Base-by-base conservation (phyloP, 2,113 vertebrate species). In the Microtus pennsylvanicus region DNA sequence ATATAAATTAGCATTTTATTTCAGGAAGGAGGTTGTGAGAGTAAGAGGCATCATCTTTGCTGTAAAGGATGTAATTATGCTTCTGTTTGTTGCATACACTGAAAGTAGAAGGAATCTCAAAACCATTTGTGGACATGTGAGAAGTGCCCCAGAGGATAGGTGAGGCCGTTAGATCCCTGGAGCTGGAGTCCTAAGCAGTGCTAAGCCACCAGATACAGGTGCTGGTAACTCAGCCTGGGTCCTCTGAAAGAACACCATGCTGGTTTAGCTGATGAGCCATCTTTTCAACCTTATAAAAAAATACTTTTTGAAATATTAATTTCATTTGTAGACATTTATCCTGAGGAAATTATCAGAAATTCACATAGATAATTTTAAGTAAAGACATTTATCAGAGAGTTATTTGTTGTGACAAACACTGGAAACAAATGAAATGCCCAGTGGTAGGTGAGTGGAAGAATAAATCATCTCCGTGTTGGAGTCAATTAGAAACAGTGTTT, bases 261-360 rank as follows among this genome's bases (percentile, higher is more conserved):
- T 63, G 38, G 13, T 13, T 61, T 42, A 63, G 24, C 58, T 85
- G 13, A 38, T 65, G 38, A 85, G 58, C 7, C 81, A 35, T 19
- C 2, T 80, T 85, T 65, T 4, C 14, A 65, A 65, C 38, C 52
- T 65, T 5, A 17, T 9, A 17, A 28, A 80, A 80, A 93, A 92
- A 87, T 94, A 38, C 83, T 47, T 90, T 96, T 91, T 95, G 70
- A 90, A 72, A 90, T 93, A 61, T 38, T 90, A 97, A 90, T 83
- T 87, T 76, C 16, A 96, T 24, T 93, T 85, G 67, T 67, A 94
- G n/a, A 94, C 58, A 95, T 94, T 94, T 92, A 47, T 94, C 83
- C 72, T 38, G 35, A 94, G 67, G 58, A 95, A 96, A 74, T 91
- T 38, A 94, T 96, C 82, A 95, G 77, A 94, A 78, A 97, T 87